phyloP scores from a whole-genome alignment of 2,888 invertebrate species.

The Blastobasis adustella region DNA sequence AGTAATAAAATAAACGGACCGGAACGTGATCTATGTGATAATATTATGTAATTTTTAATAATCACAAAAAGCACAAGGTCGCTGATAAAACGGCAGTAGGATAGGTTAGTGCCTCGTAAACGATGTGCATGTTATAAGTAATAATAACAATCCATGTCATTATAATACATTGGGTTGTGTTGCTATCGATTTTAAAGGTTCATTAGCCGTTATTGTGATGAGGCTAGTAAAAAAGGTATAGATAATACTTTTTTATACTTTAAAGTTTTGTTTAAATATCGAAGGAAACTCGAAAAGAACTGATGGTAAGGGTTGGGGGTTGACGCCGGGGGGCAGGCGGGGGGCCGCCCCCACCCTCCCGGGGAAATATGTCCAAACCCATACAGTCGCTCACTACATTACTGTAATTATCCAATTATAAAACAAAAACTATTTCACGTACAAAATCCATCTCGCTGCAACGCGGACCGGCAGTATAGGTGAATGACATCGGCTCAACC shows the following conservation, averaged over 20 bases:
- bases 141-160: neutral
- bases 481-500: conserved; percentile 1
- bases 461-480: neutral
- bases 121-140: neutral
- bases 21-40: too few relatives aligned
- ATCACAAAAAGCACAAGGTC: too few relatives aligned
- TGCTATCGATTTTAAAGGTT: too few relatives aligned
- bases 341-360: conserved; percentile 27
- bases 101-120: conserved; percentile 8
- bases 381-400: conserved; percentile 60
- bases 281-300: neutral
- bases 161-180: neutral
- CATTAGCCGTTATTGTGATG: too few relatives aligned
- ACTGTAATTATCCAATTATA: conserved; percentile 69
- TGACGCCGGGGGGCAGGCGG: conserved; percentile 33
- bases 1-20: too few relatives aligned
- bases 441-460: too few relatives aligned
- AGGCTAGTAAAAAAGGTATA: too few relatives aligned
- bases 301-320: conserved; percentile 30
- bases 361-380: conserved; percentile 57
- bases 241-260: neutral
- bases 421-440: conserved; percentile 24
- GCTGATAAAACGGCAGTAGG: neutral
- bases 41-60: too few relatives aligned
- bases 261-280: neutral